Evolutionary conservation across 2,113 vertebrate species (phyloP).

Genomic region (Corynorhinus townsendii): DNA sequence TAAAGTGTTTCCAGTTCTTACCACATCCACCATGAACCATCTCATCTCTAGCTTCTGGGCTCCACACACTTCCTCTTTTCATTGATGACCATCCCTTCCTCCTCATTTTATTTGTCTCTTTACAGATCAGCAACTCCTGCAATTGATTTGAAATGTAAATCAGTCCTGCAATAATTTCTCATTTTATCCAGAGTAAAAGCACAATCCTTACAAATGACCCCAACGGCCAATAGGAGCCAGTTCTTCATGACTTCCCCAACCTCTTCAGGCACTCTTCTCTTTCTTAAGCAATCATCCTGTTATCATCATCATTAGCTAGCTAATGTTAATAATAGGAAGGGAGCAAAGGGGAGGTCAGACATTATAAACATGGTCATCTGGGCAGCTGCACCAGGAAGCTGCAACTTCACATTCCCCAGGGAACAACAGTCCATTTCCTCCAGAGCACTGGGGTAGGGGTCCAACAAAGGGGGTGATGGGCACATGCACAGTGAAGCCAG

Average conservation of each 20-base stretch:
- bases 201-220: not conserved
- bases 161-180: not conserved
- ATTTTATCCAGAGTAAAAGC: not conserved
- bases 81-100: not conserved
- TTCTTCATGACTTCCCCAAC: not conserved
- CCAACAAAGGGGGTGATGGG: too few relatives aligned
- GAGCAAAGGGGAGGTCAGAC: too few relatives aligned
- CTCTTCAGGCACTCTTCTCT: not conserved
- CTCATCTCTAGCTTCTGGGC: not conserved
- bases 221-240: fast-evolving
- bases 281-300: not conserved
- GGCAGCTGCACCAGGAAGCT: too few relatives aligned
- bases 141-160: not conserved
- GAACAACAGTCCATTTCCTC: too few relatives aligned
- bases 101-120: not conserved
- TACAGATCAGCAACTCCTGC: not conserved
- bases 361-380: too few relatives aligned
- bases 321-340: too few relatives aligned
- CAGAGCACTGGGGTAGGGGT: too few relatives aligned
- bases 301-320: too few relatives aligned
- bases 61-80: not conserved
- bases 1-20: not conserved
- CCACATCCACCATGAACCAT: not conserved
- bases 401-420: too few relatives aligned
- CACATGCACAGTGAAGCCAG: too few relatives aligned